A percentile compares a stretch with the other conserved stretches of the same genome.
Conservation (phyloP, 2,113 vertebrate genomes). For the Lontra canadensis region DNA sequence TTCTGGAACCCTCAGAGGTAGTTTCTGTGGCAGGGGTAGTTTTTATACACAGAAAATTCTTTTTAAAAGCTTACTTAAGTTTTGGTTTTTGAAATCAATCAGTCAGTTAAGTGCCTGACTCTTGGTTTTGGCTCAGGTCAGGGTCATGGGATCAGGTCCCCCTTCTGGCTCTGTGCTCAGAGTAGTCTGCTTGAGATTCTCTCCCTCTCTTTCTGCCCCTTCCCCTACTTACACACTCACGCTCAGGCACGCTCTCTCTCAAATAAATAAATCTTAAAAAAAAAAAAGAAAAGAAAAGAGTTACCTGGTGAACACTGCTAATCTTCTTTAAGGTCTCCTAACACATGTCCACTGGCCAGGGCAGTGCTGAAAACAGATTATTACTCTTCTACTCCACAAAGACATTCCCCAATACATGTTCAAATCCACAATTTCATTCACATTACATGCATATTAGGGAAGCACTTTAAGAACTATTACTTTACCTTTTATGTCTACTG, state of each 20-base stretch:
- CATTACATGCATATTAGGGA: not conserved
- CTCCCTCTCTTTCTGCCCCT: not conserved
- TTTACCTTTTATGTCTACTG: not conserved
- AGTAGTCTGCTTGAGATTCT: not conserved
- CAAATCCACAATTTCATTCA: not conserved
- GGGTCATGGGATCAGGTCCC: not conserved
- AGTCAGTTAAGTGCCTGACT: not conserved
- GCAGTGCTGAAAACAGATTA: not conserved
- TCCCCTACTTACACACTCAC: not conserved
- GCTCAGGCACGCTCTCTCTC: not conserved
- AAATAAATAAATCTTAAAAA: not conserved
- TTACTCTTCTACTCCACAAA: not conserved
- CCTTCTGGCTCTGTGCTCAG: not conserved
- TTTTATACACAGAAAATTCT: not conserved
- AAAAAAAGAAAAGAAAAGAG: no score
- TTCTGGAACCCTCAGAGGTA: not conserved
- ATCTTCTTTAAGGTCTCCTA: not conserved
- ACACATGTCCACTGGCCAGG: not conserved
- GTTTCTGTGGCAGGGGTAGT: not conserved
- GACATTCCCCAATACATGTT: not conserved
- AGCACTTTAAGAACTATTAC: not conserved
- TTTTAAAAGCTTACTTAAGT: not conserved
- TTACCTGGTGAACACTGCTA: not conserved
- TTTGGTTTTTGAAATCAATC: not conserved
- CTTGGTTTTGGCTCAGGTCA: not conserved